Percentiles rank a stretch among this genome's conserved stretches.
Conservation (phyloP, 2,797 vertebrate genomes). For the Thamnophis elegans region DNA sequence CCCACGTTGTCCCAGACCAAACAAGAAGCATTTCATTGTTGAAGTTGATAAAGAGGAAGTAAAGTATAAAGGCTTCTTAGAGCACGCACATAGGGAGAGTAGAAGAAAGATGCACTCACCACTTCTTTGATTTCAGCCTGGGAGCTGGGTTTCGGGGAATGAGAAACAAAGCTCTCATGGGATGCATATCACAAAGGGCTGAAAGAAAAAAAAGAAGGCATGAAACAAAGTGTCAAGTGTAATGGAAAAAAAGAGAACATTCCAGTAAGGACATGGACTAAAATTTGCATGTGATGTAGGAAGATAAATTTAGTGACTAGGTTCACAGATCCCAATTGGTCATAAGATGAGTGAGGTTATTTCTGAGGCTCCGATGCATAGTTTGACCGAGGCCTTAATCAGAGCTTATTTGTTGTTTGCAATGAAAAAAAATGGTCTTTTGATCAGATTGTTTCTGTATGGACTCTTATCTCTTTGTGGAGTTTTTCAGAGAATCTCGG, state of each 20-base stretch:
- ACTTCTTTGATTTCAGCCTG: conserved; percentile 92
- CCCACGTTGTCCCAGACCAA: neutral
- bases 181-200: conserved; percentile 96
- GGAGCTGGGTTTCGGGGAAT: conserved; percentile 91
- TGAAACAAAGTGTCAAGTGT: accelerated
- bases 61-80: neutral
- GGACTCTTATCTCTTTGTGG: neutral
- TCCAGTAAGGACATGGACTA: neutral
- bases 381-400: neutral
- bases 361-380: neutral
- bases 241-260: neutral
- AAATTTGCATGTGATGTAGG: neutral
- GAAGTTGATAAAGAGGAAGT: neutral
- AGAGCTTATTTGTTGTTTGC: neutral
- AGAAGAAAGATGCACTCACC: conserved; percentile 77
- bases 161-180: conserved; percentile 94
- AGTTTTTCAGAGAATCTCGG: neutral
- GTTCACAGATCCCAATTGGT: neutral
- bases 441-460: neutral
- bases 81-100: accelerated
- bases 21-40: neutral
- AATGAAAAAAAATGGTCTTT: neutral
- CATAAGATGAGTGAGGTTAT: neutral
- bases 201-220: conserved; percentile 49
- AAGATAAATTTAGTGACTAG: neutral